Conservation (phyloP, 2,113 vertebrate genomes). For the Anser cygnoides region DNA sequence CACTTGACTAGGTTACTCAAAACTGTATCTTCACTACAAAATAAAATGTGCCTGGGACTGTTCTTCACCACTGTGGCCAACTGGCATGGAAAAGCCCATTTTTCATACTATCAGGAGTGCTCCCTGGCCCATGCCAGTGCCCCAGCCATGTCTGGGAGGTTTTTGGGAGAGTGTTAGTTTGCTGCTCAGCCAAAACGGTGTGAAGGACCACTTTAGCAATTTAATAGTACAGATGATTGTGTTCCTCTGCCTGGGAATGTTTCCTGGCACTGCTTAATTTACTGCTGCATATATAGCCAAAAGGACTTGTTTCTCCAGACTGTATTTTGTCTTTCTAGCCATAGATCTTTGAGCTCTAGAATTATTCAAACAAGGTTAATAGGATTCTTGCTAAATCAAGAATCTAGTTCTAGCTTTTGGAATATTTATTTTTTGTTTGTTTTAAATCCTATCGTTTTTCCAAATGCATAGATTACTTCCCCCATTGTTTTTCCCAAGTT, state of each 20-base stretch:
- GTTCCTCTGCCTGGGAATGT: constrained; percentile 38
- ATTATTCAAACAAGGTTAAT: background rate
- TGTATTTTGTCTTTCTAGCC: constrained; percentile 32
- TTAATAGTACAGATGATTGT: constrained; percentile 11
- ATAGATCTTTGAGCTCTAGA: background rate
- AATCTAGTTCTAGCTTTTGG: background rate
- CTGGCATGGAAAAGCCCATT: constrained; percentile 3
- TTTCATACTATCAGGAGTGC: constrained; percentile 35
- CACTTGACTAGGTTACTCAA: background rate
- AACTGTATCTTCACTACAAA: background rate
- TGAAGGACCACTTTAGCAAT: constrained; percentile 30
- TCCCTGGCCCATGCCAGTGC: background rate
- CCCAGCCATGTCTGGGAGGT: constrained; percentile 1
- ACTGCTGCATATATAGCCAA: constrained; percentile 12
- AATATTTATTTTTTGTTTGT: background rate
- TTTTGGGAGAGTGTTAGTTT: background rate
- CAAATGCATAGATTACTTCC: background rate
- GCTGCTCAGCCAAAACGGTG: constrained; percentile 33
- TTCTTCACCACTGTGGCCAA: background rate
- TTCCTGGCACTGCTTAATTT: constrained; percentile 34
- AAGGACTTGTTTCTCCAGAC: constrained; percentile 3
- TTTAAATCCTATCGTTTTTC: background rate
- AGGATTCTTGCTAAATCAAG: background rate
- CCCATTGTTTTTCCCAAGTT: background rate
- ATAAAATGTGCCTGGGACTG: background rate